These are phyloP conservation scores for Pangasius sanitwongsei DNA, from an alignment of 2,797 vertebrate species.

Conservation along the genomic window DNA sequence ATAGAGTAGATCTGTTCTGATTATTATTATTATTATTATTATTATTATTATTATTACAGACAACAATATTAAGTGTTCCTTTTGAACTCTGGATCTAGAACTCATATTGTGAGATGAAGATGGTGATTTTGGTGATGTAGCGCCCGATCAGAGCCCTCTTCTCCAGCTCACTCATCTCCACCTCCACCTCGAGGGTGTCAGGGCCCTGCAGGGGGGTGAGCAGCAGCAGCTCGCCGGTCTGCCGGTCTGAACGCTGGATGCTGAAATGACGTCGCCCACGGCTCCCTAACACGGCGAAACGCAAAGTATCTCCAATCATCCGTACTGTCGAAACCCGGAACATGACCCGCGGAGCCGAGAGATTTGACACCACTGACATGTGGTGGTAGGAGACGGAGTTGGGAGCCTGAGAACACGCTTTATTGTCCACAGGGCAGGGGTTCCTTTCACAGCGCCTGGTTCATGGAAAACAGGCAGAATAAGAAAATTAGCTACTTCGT, in stretches of 20 bases:
- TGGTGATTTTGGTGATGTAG: slow-evolving; percentile 85
- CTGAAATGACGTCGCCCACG: slow-evolving; percentile 74
- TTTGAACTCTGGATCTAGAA: slow-evolving; percentile 71
- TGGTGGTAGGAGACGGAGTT: slow-evolving; percentile 87
- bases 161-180: slow-evolving; percentile 89
- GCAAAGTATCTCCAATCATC: slow-evolving; percentile 79
- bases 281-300: slow-evolving; percentile 77
- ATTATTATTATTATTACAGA: not conserved
- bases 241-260: slow-evolving; percentile 78
- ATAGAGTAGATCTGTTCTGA: not conserved
- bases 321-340: slow-evolving; percentile 84
- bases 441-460: slow-evolving; percentile 86
- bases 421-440: slow-evolving; percentile 83
- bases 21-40: not conserved
- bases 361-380: slow-evolving; percentile 84
- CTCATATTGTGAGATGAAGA: slow-evolving; percentile 83
- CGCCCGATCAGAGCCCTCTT: slow-evolving; percentile 76
- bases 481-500: not conserved
- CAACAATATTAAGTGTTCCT: not conserved
- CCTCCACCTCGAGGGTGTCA: slow-evolving; percentile 77
- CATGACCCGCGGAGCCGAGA: slow-evolving; percentile 79
- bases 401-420: slow-evolving; percentile 79
- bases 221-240: slow-evolving; percentile 84
- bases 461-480: not conserved
- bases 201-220: slow-evolving; percentile 79